phyloP scores from a whole-genome alignment of 1,140 invertebrate species.

The Sycobia sp. region DNA sequence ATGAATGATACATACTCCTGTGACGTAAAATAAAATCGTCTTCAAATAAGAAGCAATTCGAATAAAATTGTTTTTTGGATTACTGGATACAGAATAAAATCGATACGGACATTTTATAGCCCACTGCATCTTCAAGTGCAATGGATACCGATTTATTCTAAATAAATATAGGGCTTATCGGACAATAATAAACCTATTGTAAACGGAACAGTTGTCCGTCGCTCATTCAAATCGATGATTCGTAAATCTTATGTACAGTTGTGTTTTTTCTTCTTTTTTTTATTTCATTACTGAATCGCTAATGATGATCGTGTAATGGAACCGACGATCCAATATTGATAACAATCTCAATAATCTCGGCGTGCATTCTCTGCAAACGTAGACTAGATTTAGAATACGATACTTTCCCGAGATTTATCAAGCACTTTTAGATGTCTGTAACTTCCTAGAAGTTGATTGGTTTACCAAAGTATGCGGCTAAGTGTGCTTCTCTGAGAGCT shows the following conservation, averaged over 20 bases:
- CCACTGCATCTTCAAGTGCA: constrained; percentile 20
- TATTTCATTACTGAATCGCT: constrained; percentile 41
- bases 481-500: constrained; percentile 95
- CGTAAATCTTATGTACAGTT: constrained; percentile 46
- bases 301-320: constrained; percentile 26
- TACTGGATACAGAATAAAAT: constrained; percentile 23
- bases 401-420: constrained; percentile 40
- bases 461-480: constrained; percentile 95
- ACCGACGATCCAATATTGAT: constrained; percentile 29
- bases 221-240: constrained; percentile 41
- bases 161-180: constrained; percentile 56
- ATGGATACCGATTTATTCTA: constrained; percentile 50
- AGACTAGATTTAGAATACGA: constrained; percentile 50
- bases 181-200: constrained; percentile 46
- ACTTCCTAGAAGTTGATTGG: constrained; percentile 90
- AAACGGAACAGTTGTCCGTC: constrained; percentile 37
- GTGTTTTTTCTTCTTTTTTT: constrained; percentile 39
- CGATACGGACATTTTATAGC: constrained; percentile 28
- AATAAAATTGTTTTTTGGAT: constrained; percentile 1
- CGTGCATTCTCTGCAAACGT: constrained; percentile 39
- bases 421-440: constrained; percentile 19
- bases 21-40: too few relatives aligned
- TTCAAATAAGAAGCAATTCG: too few relatives aligned
- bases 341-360: constrained; percentile 16
- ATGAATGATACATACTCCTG: too few relatives aligned